Conservation (phyloP, 2,888 invertebrate genomes). For the Heliconius hortense region DNA sequence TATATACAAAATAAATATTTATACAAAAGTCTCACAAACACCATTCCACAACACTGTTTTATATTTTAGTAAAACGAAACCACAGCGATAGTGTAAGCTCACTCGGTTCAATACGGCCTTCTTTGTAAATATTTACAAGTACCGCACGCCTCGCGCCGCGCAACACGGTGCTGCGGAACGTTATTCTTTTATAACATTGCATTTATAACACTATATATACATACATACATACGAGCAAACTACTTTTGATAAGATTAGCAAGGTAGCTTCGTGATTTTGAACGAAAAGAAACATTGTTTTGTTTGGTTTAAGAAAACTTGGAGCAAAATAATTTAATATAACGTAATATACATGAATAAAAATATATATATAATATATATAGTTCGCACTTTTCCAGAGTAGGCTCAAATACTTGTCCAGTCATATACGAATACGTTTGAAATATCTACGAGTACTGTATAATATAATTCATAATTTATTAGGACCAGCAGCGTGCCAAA, state of each 20-base stretch:
- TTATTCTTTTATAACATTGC: slow-evolving; percentile 28
- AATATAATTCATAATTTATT: neutral
- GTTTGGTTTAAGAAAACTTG: neutral
- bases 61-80: slow-evolving; percentile 23
- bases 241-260: slow-evolving; percentile 12
- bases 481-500: neutral
- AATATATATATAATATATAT: too few relatives aligned
- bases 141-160: slow-evolving; percentile 29
- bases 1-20: neutral
- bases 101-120: slow-evolving; percentile 23
- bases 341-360: neutral
- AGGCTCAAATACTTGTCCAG: neutral
- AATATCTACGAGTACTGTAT: neutral
- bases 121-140: slow-evolving; percentile 37
- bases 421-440: neutral
- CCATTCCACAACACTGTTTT: slow-evolving; percentile 9
- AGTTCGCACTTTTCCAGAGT: neutral
- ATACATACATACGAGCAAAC: neutral
- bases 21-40: neutral
- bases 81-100: slow-evolving; percentile 7
- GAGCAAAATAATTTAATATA: neutral
- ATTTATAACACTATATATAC: too few relatives aligned
- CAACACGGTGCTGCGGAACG: slow-evolving; percentile 21
- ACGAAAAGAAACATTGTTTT: neutral
- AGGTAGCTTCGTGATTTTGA: neutral